These are phyloP conservation scores for Rhamnusium bicolor DNA, from an alignment of 2,888 invertebrate species.

Conservation along the genomic window DNA sequence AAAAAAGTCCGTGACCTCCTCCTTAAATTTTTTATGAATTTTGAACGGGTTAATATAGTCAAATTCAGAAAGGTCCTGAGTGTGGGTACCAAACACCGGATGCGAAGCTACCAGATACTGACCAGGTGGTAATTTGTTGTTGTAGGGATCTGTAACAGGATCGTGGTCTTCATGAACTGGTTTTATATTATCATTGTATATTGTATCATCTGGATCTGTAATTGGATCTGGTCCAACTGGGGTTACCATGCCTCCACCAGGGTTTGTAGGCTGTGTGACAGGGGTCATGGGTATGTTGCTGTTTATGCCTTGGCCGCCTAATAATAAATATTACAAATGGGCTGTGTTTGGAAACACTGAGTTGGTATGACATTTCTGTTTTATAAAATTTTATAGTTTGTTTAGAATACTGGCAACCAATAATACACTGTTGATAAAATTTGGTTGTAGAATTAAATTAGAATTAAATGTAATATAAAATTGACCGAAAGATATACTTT, in stretches of 20 bases:
- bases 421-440: no score
- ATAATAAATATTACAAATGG: neutral
- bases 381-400: neutral
- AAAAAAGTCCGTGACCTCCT: slow-evolving; percentile 41
- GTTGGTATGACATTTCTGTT: neutral
- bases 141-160: slow-evolving; percentile 49
- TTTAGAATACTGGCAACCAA: no score
- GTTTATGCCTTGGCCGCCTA: neutral
- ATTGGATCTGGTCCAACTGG: slow-evolving; percentile 6
- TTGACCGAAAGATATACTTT: no score
- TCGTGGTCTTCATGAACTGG: slow-evolving; percentile 62
- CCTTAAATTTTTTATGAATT: slow-evolving; percentile 31
- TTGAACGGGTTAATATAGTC: slow-evolving; percentile 42
- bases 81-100: slow-evolving; percentile 51
- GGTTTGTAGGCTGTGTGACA: slow-evolving; percentile 5
- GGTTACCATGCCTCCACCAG: slow-evolving; percentile 34
- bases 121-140: slow-evolving; percentile 48
- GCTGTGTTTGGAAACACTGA: neutral
- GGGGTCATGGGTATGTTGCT: neutral
- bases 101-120: slow-evolving; percentile 52
- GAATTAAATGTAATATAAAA: no score
- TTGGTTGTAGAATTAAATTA: no score
- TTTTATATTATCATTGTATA: slow-evolving; percentile 61
- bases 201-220: slow-evolving; percentile 49
- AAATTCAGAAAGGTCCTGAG: slow-evolving; percentile 47